Conservation (phyloP, 2,113 vertebrate species). For the Australoheros scitulus region DNA sequence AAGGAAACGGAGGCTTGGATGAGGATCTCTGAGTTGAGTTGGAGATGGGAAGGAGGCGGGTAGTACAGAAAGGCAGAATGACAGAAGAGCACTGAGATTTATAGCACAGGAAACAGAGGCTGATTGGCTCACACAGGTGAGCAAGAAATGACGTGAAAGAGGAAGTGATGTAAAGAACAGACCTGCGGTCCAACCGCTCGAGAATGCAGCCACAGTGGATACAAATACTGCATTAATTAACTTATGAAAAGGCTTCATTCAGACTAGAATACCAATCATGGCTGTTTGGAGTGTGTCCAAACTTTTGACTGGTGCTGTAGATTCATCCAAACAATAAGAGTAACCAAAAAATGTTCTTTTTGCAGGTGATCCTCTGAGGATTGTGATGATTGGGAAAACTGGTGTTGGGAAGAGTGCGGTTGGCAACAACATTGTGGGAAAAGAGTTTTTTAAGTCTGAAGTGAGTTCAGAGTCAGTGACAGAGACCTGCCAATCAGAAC, state of each 20-base stretch:
- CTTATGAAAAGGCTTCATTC: too few relatives aligned
- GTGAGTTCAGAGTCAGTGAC: conserved; percentile 37
- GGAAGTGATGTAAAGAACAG: background rate
- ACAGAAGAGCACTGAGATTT: background rate
- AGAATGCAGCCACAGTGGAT: too few relatives aligned
- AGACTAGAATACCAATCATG: too few relatives aligned
- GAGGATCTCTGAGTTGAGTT: background rate
- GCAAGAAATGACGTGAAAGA: background rate
- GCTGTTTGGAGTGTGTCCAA: too few relatives aligned
- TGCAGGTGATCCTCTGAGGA: conserved; percentile 38
- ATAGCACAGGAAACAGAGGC: background rate
- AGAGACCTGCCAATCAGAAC: background rate
- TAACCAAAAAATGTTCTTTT: background rate
- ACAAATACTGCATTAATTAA: too few relatives aligned
- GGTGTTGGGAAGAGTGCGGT: conserved; percentile 49
- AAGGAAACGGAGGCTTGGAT: background rate
- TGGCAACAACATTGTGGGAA: conserved; percentile 41
- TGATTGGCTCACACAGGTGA: background rate
- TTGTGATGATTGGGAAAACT: background rate
- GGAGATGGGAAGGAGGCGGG: background rate
- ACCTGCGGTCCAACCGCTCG: background rate
- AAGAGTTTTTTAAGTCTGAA: background rate
- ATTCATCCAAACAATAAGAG: background rate
- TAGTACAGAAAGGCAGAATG: background rate
- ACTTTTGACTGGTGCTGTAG: too few relatives aligned